A percentile compares a stretch with the other conserved stretches of the same genome.
Conservation (phyloP, 2,888 invertebrate genomes). For the Agonopterix heracliana region DNA sequence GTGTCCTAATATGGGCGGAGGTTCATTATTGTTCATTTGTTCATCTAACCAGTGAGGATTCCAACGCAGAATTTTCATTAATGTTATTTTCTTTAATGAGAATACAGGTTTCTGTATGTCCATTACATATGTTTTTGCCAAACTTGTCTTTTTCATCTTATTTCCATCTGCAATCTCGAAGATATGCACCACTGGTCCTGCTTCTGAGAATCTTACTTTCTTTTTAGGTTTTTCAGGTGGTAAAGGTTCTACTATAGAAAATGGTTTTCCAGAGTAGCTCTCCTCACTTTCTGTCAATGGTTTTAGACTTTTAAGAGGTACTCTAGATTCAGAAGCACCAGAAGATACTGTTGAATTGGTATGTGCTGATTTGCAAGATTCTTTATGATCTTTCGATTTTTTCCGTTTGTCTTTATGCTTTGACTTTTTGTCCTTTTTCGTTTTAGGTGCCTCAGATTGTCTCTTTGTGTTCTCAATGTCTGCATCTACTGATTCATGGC, state of each 20-base stretch:
- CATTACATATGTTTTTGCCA: constrained; percentile 39
- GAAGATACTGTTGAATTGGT: constrained; percentile 1
- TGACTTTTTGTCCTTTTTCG: constrained; percentile 11
- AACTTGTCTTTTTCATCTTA: constrained; percentile 51
- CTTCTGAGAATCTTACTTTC: constrained; percentile 48
- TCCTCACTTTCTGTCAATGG: constrained; percentile 38
- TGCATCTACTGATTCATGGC: constrained; percentile 4
- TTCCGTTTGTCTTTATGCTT: constrained; percentile 2
- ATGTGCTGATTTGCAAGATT: constrained; percentile 1
- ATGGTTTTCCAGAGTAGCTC: constrained; percentile 38
- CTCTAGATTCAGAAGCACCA: constrained; percentile 20
- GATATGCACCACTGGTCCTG: constrained; percentile 31
- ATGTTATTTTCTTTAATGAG: constrained; percentile 61
- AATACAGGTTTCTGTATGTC: constrained; percentile 46
- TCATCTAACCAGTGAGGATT: constrained; percentile 80
- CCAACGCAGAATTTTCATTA: constrained; percentile 78
- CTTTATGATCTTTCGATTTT: constrained; percentile 8
- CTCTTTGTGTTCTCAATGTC: constrained; percentile 20
- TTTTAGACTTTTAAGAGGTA: constrained; percentile 43
- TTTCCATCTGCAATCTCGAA: constrained; percentile 62
- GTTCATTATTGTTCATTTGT: constrained; percentile 60
- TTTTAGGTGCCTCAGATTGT: constrained; percentile 15
- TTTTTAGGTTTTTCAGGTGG: constrained; percentile 40
- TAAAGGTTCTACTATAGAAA: constrained; percentile 48
- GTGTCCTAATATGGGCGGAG: constrained; percentile 74